phyloP scores from a whole-genome alignment of 2,888 invertebrate species.

The Lasioglossum leucozonium region DNA sequence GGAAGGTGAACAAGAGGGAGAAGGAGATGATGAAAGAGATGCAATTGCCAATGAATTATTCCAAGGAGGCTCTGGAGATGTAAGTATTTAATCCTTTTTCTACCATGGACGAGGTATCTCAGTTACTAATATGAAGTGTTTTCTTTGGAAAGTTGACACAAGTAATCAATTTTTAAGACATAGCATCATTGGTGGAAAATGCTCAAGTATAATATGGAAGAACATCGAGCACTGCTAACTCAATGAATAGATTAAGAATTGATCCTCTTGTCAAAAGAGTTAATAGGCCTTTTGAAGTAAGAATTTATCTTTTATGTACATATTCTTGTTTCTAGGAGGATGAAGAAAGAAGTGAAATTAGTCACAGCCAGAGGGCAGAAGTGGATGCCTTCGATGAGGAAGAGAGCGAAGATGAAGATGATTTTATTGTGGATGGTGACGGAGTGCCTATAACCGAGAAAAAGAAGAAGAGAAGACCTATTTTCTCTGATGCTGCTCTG shows the following conservation, averaged over 20 bases:
- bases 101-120: no score
- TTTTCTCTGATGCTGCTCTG: slow-evolving; percentile 94
- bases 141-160: no score
- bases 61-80: slow-evolving; percentile 93
- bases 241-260: no score
- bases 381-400: slow-evolving; percentile 91
- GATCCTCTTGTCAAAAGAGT: no score
- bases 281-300: background rate
- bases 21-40: slow-evolving; percentile 91
- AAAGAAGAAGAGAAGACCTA: slow-evolving; percentile 91
- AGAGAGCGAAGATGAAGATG: slow-evolving; percentile 94
- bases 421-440: slow-evolving; percentile 99
- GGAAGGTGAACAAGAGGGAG: slow-evolving; percentile 93
- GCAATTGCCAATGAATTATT: slow-evolving; percentile 96
- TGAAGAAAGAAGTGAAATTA: slow-evolving; percentile 90
- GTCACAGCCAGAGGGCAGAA: slow-evolving; percentile 87
- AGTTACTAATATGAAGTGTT: no score
- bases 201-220: no score
- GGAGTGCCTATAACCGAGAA: slow-evolving; percentile 94
- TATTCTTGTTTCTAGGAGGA: slow-evolving; percentile 87
- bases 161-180: no score
- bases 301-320: background rate
- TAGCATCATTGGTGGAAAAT: no score
- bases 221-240: no score
- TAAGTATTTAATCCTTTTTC: no score